Conservation (phyloP, 2,797 vertebrate genomes). For the Sarcophilus harrisii region DNA sequence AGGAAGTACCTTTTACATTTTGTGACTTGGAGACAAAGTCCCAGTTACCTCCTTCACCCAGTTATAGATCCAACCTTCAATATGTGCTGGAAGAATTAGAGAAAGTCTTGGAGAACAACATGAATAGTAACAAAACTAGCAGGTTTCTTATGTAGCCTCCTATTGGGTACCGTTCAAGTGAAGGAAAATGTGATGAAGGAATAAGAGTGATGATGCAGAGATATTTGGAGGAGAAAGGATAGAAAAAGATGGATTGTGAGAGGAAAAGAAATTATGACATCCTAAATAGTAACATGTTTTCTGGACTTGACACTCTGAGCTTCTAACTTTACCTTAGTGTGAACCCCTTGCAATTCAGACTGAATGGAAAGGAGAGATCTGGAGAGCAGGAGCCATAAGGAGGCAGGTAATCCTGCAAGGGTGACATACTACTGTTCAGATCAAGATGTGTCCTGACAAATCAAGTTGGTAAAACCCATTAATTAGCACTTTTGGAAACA, state of each 20-base stretch:
- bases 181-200: neutral
- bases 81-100: neutral
- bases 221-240: neutral
- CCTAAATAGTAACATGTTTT: constrained; percentile 50
- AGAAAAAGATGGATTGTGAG: neutral
- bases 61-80: neutral
- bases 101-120: neutral
- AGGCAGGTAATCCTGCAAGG: constrained; percentile 82
- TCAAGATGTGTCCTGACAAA: constrained; percentile 86
- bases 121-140: neutral
- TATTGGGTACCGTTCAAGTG: neutral
- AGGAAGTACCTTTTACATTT: neutral
- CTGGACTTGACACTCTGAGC: constrained; percentile 55
- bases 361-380: constrained; percentile 59
- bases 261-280: neutral
- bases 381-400: constrained; percentile 67
- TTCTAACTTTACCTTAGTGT: constrained; percentile 72
- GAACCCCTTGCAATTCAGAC: constrained; percentile 69
- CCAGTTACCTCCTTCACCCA: neutral
- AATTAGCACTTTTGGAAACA: constrained; percentile 91
- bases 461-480: constrained; percentile 88
- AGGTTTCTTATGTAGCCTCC: neutral
- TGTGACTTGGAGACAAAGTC: neutral
- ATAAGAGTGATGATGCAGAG: neutral
- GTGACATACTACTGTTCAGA: constrained; percentile 79